phyloP scores from a whole-genome alignment of 2,113 vertebrate species.

The Plotosus lineatus region DNA sequence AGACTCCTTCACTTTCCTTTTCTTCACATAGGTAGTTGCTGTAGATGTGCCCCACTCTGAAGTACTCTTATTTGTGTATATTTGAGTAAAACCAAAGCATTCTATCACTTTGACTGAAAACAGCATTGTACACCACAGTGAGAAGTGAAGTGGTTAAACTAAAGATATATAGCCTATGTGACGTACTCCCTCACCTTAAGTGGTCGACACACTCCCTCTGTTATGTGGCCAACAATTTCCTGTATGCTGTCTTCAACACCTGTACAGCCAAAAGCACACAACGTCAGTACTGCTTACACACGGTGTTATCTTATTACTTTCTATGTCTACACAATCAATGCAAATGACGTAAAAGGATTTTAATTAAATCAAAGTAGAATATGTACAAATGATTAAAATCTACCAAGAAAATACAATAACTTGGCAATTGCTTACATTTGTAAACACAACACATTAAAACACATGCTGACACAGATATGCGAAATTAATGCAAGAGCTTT shows the following conservation, averaged over 20 bases:
- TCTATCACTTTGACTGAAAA: neutral
- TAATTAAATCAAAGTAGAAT: neutral
- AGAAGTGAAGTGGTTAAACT: neutral
- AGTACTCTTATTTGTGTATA: neutral
- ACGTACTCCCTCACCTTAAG: conserved; percentile 80
- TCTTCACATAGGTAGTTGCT: neutral
- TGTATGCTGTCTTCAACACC: conserved; percentile 93
- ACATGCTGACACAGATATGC: neutral
- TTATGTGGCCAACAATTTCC: conserved; percentile 95
- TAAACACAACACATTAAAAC: neutral
- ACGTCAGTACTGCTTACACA: neutral
- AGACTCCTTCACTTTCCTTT: neutral
- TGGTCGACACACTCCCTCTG: conserved; percentile 95
- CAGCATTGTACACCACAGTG: neutral
- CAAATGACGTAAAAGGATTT: neutral
- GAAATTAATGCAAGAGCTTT: neutral
- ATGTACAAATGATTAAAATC: neutral
- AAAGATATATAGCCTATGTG: neutral
- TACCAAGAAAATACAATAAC: neutral
- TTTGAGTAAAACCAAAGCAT: neutral
- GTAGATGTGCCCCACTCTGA: neutral
- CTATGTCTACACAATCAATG: neutral
- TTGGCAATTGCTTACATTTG: neutral
- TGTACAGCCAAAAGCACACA: conserved; percentile 54
- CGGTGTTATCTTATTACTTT: neutral